A percentile compares a stretch with the other conserved stretches of the same genome.
Conservation (phyloP, 2,888 invertebrate genomes). For the Plagodis pulveraria region DNA sequence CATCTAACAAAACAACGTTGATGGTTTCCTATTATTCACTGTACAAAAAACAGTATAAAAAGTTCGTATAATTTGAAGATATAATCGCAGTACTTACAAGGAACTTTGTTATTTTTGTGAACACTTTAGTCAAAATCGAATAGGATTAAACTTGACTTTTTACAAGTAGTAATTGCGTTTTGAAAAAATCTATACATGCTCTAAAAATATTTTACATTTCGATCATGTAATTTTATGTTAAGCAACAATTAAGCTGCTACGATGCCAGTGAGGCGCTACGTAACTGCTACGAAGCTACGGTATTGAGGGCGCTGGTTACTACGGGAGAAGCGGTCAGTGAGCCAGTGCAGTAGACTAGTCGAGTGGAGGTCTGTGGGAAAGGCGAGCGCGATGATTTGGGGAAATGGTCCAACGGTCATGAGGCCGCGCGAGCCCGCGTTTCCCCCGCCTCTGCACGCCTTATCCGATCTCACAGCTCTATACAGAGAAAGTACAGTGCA, state of each 20-base stretch:
- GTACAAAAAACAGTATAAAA: conserved; percentile 17
- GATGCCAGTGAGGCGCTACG: no score
- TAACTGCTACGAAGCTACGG: conserved; percentile 13
- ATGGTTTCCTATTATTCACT: conserved; percentile 30
- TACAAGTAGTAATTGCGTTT: no score
- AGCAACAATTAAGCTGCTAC: no score
- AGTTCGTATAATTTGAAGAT: conserved; percentile 11
- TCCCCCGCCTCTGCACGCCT: conserved; percentile 5
- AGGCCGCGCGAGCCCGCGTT: conserved; percentile 40
- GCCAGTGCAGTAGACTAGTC: conserved; percentile 57
- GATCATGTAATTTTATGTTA: no score
- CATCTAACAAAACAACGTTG: conserved; percentile 37
- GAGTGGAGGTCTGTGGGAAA: conserved; percentile 66
- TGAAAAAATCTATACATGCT: no score
- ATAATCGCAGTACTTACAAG: no score
- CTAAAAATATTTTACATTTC: no score
- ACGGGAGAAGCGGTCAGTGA: conserved; percentile 53
- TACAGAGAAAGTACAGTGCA: conserved; percentile 1
- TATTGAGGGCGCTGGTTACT: conserved; percentile 35
- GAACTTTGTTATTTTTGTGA: no score
- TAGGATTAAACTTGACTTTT: no score
- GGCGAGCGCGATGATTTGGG: conserved; percentile 62
- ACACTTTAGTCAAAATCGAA: no score
- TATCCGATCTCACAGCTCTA: conserved; percentile 17
- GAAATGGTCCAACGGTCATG: conserved; percentile 66